Evolutionary conservation across 2,113 vertebrate genomes (phyloP).

Genomic region (Australoheros scitulus): DNA sequence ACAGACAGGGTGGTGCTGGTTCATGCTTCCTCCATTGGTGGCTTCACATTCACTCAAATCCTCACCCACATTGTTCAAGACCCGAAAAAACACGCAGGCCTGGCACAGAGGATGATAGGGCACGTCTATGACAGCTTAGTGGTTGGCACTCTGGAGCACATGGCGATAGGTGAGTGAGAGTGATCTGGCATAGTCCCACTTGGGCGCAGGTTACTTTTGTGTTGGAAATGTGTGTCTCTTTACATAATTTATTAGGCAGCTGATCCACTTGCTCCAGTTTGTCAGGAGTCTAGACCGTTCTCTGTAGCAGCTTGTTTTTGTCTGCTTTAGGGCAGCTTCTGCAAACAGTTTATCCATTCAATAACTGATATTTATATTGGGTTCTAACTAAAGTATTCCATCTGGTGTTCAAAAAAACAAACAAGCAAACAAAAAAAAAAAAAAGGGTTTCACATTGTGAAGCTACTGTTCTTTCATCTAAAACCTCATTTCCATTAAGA

Average conservation of each 20-base stretch:
- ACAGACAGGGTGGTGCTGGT: slow-evolving; percentile 50
- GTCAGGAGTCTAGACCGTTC: background rate
- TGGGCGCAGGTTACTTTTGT: slow-evolving; percentile 49
- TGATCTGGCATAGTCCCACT: background rate
- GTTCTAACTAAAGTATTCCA: background rate
- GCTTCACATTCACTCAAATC: slow-evolving; percentile 70
- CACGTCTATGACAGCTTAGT: slow-evolving; percentile 75
- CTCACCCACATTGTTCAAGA: slow-evolving; percentile 56
- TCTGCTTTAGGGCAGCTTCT: background rate
- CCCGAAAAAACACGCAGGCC: background rate
- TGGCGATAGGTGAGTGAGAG: slow-evolving; percentile 71
- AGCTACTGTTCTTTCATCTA: background rate
- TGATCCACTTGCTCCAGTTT: slow-evolving; percentile 33
- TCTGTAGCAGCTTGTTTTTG: background rate
- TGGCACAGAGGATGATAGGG: slow-evolving; percentile 56
- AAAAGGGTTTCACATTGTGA: background rate
- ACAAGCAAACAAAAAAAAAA: background rate
- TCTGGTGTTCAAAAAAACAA: background rate
- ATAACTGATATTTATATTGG: background rate
- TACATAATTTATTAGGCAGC: slow-evolving; percentile 45
- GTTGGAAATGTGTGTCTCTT: slow-evolving; percentile 29
- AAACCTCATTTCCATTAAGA: background rate
- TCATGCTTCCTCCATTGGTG: slow-evolving; percentile 70
- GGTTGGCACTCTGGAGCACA: slow-evolving; percentile 67
- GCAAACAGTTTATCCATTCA: background rate